phyloP scores from a whole-genome alignment of 2,888 invertebrate genomes.

The Calameuta pallipes region DNA sequence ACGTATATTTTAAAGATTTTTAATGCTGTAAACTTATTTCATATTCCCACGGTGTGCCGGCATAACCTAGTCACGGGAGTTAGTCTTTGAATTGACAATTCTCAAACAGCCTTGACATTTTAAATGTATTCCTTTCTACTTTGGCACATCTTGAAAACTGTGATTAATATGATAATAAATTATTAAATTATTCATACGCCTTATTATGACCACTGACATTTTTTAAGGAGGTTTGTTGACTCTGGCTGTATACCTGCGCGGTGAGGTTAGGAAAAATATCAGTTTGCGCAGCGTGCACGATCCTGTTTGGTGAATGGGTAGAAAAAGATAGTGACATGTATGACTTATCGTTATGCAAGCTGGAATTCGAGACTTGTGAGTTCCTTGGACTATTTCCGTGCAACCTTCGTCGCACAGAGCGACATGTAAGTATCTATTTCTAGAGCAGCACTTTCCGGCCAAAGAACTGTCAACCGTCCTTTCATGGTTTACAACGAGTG shows the following conservation, averaged over 20 bases:
- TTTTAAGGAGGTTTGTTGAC: not conserved
- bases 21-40: not conserved
- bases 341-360: conserved; percentile 3
- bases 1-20: not conserved
- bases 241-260: not conserved
- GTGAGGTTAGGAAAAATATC: not conserved
- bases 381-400: conserved; percentile 2
- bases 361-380: conserved; percentile 3
- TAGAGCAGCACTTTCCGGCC: not conserved
- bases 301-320: not conserved
- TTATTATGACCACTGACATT: no score
- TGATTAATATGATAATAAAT: not conserved
- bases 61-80: not conserved
- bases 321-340: not conserved
- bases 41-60: not conserved
- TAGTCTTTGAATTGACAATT: no score
- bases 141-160: not conserved
- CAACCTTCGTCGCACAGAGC: not conserved
- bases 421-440: not conserved
- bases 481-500: not conserved
- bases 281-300: not conserved
- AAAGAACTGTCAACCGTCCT: not conserved
- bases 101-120: no score
- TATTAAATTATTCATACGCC: no score
- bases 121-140: not conserved